Base-by-base conservation (phyloP, 2,797 vertebrate species). In the Myotis daubentonii region DNA sequence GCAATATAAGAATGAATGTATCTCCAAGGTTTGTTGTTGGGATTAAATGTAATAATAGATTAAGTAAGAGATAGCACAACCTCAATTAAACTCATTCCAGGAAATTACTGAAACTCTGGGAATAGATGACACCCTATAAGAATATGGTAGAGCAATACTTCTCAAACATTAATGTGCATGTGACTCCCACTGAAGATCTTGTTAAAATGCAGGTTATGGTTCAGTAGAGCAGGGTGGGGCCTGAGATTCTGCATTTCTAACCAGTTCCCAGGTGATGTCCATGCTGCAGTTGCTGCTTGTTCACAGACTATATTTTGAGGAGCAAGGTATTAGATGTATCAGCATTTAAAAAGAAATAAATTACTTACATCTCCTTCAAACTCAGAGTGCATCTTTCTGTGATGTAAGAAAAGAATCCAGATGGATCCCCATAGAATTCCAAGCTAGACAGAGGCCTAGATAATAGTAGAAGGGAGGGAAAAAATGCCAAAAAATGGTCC, bases 321-420 rank as follows among this genome's bases (percentile, higher is more conserved):
- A 36, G 49, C 30, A 72, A 80, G 17, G 17, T 71, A 33, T 57
- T 75, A 30, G 16, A 60, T 76, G 6, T 28, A 38, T 51, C 51
- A 36, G 36, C 20, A 55, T 95, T 88, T 88, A 51, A 51, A 60
- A 93, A 75, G n/a, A 72, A 88, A 78, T 15, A 72, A 87, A 89
- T 33, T 41, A 36, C 4, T 38, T 13, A 20, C 28, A 3, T 33
- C 9, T 62, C 25, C 53, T 66, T 22, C 62, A 81, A 47, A 7
- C 11, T 65, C 85, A 70, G 47, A 44, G 44, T 13, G 13, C 20
- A 41, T 65, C 38, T 86, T 91, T 71, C 33, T 49, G 1, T 74
- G 85, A 85, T 79, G 60, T 84, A 89, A 89, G 60, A 47, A 89
- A 65, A 10, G 28, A 80, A 83, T 1, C 11, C 9, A 60, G 12